A percentile compares a stretch with the other conserved stretches of the same genome.
phyloP scores from a whole-genome alignment of 2,113 vertebrate genomes.

The Daubentonia madagascariensis region DNA sequence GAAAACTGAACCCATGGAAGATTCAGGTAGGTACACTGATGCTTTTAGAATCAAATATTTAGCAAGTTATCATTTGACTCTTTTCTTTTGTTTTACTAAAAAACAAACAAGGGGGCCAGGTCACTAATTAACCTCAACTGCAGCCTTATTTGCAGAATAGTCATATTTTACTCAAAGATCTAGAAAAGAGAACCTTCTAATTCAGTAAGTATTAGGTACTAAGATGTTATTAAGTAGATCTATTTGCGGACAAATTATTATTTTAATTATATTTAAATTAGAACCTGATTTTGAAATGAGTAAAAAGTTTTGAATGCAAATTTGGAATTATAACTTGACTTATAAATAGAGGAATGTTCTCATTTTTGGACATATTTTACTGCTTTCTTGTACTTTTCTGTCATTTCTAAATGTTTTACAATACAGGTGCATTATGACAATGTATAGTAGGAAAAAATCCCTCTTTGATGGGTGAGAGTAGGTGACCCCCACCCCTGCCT shows the following conservation, averaged over 20 bases:
- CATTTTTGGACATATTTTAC: neutral
- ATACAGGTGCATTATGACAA: neutral
- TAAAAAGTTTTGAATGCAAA: neutral
- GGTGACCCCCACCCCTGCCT: neutral
- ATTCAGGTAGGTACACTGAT: slow-evolving; percentile 78
- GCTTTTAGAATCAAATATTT: neutral
- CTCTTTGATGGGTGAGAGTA: neutral
- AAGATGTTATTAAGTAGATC: neutral
- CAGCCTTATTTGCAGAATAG: neutral
- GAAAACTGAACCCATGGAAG: slow-evolving; percentile 83
- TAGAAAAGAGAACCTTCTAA: neutral
- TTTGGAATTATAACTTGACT: neutral
- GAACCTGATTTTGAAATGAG: neutral
- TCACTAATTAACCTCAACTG: no score
- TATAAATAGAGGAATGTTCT: neutral
- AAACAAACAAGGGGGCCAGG: neutral
- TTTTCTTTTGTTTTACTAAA: neutral
- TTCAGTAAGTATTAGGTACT: neutral
- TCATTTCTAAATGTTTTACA: neutral
- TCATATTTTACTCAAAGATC: neutral
- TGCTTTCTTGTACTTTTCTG: neutral
- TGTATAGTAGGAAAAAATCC: neutral
- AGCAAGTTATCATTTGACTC: neutral
- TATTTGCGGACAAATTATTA: neutral
- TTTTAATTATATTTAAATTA: neutral